A percentile compares a stretch with the other conserved stretches of the same genome.
Evolutionary conservation across 2,797 vertebrate genomes (phyloP).

Genomic region (Sylvia borin): DNA sequence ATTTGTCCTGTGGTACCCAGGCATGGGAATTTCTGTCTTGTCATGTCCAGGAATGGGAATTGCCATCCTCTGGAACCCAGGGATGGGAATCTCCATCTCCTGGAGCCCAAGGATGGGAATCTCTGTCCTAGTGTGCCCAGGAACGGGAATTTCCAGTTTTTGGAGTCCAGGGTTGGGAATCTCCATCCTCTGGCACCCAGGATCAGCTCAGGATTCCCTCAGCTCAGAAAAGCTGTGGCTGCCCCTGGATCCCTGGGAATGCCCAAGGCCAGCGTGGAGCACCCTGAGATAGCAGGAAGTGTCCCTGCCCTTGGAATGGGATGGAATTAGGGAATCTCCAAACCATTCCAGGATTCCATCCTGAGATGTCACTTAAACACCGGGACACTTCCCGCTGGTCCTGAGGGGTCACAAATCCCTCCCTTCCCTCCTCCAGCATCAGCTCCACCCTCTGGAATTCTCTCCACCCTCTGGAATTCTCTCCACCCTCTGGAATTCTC

Average conservation of each 20-base stretch:
- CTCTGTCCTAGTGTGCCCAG: no score
- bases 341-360: not conserved
- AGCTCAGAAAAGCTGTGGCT: not conserved
- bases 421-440: not conserved
- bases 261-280: not conserved
- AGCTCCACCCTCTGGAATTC: no score
- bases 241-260: not conserved
- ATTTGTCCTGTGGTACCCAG: not conserved
- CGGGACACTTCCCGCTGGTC: not conserved
- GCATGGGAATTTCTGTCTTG: not conserved
- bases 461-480: no score
- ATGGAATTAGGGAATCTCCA: rapidly evolving
- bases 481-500: not conserved
- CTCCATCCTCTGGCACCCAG: rapidly evolving
- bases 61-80: no score
- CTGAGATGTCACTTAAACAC: rapidly evolving
- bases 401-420: not conserved
- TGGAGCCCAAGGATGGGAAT: no score
- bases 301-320: not conserved
- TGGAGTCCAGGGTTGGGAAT: no score
- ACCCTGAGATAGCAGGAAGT: rapidly evolving
- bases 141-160: no score
- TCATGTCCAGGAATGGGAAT: no score
- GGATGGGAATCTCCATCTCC: no score
- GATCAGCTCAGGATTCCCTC: rapidly evolving